Evolutionary conservation across 2,888 invertebrate genomes (phyloP).

Genomic region (Euproctis similis): DNA sequence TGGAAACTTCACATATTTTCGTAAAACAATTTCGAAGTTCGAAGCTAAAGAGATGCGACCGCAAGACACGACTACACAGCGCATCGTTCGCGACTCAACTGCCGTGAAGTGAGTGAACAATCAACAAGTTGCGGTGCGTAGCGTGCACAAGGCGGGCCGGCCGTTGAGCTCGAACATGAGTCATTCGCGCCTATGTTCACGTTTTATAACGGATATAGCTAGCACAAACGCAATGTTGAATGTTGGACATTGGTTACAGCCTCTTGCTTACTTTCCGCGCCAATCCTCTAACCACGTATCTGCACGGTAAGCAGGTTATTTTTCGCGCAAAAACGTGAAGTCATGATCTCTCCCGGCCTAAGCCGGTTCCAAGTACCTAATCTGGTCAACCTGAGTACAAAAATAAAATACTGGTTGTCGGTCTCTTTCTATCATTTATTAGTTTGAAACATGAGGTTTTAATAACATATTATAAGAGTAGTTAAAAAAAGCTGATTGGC

Average conservation of each 20-base stretch:
- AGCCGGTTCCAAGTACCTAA: conserved; percentile 34
- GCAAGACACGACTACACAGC: conserved; percentile 55
- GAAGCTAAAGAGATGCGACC: conserved; percentile 46
- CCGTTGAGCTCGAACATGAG: conserved; percentile 64
- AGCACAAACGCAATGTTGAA: conserved; percentile 10
- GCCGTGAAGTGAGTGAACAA: conserved; percentile 68
- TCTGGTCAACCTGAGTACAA: conserved; percentile 29
- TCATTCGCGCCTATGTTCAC: conserved; percentile 51
- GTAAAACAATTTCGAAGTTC: conserved; percentile 69
- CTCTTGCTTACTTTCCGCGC: conserved; percentile 1
- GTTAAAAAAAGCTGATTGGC: too few relatives aligned
- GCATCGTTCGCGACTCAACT: conserved; percentile 66
- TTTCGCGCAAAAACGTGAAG: conserved; percentile 67
- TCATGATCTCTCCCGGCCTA: conserved; percentile 33
- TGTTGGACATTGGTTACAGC: too few relatives aligned
- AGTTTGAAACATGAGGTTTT: too few relatives aligned
- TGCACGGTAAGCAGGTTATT: conserved; percentile 49
- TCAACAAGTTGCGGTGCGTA: conserved; percentile 69
- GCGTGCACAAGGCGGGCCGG: conserved; percentile 54
- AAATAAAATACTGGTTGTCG: conserved; percentile 28
- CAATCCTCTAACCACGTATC: conserved; percentile 36
- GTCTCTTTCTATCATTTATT: conserved; percentile 3
- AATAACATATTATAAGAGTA: too few relatives aligned
- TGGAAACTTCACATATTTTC: conserved; percentile 71
- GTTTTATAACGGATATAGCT: conserved; percentile 25